Percentiles rank a stretch among this genome's conserved stretches.
Conservation (phyloP, 2,797 vertebrate species). For the Xyrichtys novacula region DNA sequence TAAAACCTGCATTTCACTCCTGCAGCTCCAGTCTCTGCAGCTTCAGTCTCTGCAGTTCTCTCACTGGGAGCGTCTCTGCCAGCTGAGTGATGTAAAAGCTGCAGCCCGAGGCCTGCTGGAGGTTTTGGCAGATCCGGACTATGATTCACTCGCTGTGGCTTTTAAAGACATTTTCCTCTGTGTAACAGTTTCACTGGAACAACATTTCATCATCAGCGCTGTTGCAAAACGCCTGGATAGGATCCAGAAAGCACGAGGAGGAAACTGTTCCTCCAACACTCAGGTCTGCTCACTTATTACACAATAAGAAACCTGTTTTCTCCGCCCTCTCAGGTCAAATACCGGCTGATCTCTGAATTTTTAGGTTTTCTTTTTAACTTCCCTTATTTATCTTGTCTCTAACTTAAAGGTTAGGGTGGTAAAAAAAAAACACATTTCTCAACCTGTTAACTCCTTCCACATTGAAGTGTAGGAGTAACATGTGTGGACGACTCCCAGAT, state of each 20-base stretch:
- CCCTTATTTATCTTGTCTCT: too few relatives aligned
- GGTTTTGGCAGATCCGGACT: constrained; percentile 4
- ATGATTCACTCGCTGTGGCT: constrained; percentile 30
- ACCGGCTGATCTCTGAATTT: background rate
- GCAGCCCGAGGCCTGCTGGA: background rate
- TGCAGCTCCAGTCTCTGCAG: too few relatives aligned
- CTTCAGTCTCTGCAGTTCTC: too few relatives aligned
- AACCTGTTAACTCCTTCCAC: background rate
- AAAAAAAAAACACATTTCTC: background rate
- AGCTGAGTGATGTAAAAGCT: constrained; percentile 24
- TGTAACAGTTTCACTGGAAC: constrained; percentile 30
- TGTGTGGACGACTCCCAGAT: background rate
- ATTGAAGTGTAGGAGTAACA: background rate
- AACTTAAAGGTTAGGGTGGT: background rate
- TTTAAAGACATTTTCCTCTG: constrained; percentile 6
- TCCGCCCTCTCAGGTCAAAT: background rate
- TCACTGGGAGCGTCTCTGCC: background rate
- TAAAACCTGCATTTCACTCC: background rate
- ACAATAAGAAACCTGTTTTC: background rate
- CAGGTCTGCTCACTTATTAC: constrained; percentile 1
- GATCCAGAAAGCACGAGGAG: background rate
- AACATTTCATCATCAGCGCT: constrained; percentile 45
- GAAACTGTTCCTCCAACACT: constrained; percentile 5
- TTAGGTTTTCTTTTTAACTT: background rate
- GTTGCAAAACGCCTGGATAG: constrained; percentile 27